A percentile compares a stretch with the other conserved stretches of the same genome.
Evolutionary conservation across 2,888 invertebrate genomes (phyloP).

Genomic region (Apoderus coryli): DNA sequence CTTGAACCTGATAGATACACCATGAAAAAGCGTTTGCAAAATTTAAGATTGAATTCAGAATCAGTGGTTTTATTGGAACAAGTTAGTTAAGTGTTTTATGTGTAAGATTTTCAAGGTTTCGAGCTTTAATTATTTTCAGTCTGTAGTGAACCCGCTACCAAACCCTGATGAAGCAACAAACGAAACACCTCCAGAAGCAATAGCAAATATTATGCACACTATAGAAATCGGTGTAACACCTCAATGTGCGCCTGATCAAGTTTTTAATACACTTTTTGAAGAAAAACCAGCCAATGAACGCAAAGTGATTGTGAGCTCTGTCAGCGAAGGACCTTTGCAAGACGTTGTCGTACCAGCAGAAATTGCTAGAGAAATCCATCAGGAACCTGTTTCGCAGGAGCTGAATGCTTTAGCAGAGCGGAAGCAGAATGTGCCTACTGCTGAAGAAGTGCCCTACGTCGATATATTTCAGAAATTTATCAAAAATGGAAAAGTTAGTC

Average conservation of each 20-base stretch:
- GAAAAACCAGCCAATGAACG: conserved; percentile 17
- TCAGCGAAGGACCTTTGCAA: conserved; percentile 27
- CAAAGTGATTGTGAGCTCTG: conserved; percentile 21
- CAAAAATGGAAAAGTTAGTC: conserved; percentile 15
- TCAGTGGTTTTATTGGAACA: conserved; percentile 24
- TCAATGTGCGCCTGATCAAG: conserved; percentile 23
- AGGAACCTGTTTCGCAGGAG: conserved; percentile 20
- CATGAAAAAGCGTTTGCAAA: conserved; percentile 24
- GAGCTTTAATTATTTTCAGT: conserved; percentile 15
- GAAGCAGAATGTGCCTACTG: conserved; percentile 16
- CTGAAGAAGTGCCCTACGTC: conserved; percentile 19
- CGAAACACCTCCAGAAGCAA: conserved; percentile 28
- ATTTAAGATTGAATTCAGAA: conserved; percentile 22
- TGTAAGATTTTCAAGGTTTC: not conserved
- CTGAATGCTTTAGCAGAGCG: conserved; percentile 20
- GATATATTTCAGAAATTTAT: conserved; percentile 19
- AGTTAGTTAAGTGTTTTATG: no score
- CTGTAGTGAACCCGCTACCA: conserved; percentile 22
- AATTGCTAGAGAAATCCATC: conserved; percentile 21
- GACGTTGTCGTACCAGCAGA: conserved; percentile 27
- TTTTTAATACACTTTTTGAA: conserved; percentile 27
- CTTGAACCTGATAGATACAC: conserved; percentile 22
- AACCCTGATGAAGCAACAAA: conserved; percentile 24
- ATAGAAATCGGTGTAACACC: conserved; percentile 28
- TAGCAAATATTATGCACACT: conserved; percentile 28